Evolutionary conservation across 2,888 invertebrate species (phyloP).

Genomic region (Netelia virgata): DNA sequence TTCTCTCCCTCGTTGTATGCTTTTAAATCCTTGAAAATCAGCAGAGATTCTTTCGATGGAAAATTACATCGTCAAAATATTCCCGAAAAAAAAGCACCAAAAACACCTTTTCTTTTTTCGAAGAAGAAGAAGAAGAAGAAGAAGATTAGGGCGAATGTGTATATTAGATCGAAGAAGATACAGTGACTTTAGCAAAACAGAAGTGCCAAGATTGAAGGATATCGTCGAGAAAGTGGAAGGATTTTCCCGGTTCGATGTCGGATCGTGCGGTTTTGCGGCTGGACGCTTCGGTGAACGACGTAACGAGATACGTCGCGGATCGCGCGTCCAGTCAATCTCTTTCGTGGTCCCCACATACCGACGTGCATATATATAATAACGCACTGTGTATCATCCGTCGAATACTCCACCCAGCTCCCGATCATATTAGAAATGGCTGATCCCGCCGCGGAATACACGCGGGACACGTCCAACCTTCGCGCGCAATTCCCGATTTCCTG

Average conservation of each 20-base stretch:
- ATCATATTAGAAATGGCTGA: constrained; percentile 33
- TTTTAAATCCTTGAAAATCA: constrained; percentile 32
- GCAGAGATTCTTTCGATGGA: constrained; percentile 18
- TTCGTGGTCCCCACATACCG: constrained; percentile 51
- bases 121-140: background rate
- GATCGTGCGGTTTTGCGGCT: constrained; percentile 81
- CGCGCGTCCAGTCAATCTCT: constrained; percentile 41
- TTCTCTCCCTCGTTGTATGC: constrained; percentile 39
- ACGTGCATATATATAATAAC: constrained; percentile 37
- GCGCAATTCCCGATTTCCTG: constrained; percentile 77
- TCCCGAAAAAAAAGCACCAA: constrained; percentile 1
- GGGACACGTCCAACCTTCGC: background rate
- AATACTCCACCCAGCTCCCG: constrained; percentile 9
- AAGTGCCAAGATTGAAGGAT: constrained; percentile 4
- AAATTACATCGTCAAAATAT: constrained; percentile 10
- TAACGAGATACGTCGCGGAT: constrained; percentile 72
- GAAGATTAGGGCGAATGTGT: background rate
- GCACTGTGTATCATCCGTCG: constrained; percentile 29
- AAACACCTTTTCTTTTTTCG: constrained; percentile 15
- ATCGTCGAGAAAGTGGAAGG: constrained; percentile 42
- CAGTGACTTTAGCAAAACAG: background rate
- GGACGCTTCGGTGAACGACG: constrained; percentile 78
- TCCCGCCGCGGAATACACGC: constrained; percentile 5
- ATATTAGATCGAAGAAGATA: background rate
- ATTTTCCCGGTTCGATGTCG: constrained; percentile 45